Percentiles rank a stretch among this genome's conserved stretches.
These are phyloP conservation scores for Empis livida DNA, from an alignment of 2,888 invertebrate genomes.

Conservation along the genomic window DNA sequence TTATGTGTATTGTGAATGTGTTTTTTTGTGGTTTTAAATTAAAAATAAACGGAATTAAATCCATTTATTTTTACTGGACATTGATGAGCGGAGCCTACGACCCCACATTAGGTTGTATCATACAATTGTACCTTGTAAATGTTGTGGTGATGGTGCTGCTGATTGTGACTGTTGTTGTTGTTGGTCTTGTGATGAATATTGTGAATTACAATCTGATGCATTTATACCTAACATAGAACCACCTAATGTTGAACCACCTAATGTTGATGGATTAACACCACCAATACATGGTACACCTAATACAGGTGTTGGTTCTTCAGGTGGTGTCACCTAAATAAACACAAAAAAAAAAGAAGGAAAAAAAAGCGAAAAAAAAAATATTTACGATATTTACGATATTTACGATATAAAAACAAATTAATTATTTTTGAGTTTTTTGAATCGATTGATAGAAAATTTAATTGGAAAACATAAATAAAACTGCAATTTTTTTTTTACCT, in stretches of 20 bases:
- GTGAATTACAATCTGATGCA: slow-evolving; percentile 39
- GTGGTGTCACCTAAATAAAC: slow-evolving; percentile 45
- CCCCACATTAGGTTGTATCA: slow-evolving; percentile 92
- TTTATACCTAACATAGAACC: slow-evolving; percentile 32
- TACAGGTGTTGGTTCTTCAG: slow-evolving; percentile 43
- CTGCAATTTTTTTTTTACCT: slow-evolving; percentile 36
- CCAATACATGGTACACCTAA: slow-evolving; percentile 34
- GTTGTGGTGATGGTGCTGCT: slow-evolving; percentile 44
- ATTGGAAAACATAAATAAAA: no score
- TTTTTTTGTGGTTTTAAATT: no score
- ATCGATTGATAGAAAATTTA: no score
- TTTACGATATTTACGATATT: background rate
- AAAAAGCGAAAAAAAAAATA: background rate
- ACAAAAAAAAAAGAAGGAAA: background rate
- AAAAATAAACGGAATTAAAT: slow-evolving; percentile 26
- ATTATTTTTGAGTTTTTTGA: background rate
- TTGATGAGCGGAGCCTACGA: slow-evolving; percentile 67
- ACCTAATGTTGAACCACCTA: slow-evolving; percentile 25
- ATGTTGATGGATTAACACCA: slow-evolving; percentile 33
- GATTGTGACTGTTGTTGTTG: slow-evolving; percentile 28
- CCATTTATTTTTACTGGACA: slow-evolving; percentile 45
- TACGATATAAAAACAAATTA: background rate
- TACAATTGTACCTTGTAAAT: slow-evolving; percentile 83
- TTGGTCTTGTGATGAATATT: slow-evolving; percentile 40
- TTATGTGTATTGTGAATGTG: no score